These are phyloP conservation scores for Solea senegalensis DNA, from an alignment of 2,113 vertebrate genomes.

Conservation along the genomic window DNA sequence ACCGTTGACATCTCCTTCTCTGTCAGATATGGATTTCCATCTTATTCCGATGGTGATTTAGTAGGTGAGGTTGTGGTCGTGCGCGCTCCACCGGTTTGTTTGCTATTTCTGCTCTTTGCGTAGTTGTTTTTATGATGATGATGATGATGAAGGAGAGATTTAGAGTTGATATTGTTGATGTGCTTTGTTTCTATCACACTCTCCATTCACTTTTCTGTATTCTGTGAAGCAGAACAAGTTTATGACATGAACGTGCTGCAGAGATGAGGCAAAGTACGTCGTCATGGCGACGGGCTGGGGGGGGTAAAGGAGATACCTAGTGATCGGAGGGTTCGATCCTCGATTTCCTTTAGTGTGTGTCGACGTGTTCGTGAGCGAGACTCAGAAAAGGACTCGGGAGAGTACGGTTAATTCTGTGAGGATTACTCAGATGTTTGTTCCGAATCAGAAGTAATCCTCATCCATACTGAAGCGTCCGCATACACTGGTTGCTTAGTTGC, in stretches of 20 bases:
- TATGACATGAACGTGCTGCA: not conserved
- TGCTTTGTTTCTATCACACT: slow-evolving; percentile 9
- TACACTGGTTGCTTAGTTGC: no score
- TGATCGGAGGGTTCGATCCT: no score
- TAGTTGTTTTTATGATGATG: slow-evolving; percentile 20
- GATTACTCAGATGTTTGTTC: no score
- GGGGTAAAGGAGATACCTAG: not conserved
- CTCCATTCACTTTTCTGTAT: slow-evolving; percentile 30
- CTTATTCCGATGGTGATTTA: slow-evolving; percentile 43
- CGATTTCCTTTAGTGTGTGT: no score
- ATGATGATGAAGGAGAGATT: slow-evolving; percentile 11
- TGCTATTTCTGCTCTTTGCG: not conserved
- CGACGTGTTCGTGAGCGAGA: no score
- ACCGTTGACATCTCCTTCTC: slow-evolving; percentile 57
- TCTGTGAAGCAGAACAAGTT: not conserved
- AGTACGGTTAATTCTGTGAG: no score
- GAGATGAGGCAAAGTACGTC: not conserved
- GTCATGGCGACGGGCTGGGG: not conserved
- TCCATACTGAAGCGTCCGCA: no score
- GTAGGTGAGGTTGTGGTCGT: slow-evolving; percentile 3
- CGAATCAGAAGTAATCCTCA: no score
- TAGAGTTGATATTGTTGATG: not conserved
- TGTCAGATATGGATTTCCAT: slow-evolving; percentile 51
- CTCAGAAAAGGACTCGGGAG: no score
- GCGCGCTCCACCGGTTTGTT: not conserved